A percentile compares a stretch with the other conserved stretches of the same genome.
Conservation (phyloP, 2,888 invertebrate species). For the Thymelicus lineola region DNA sequence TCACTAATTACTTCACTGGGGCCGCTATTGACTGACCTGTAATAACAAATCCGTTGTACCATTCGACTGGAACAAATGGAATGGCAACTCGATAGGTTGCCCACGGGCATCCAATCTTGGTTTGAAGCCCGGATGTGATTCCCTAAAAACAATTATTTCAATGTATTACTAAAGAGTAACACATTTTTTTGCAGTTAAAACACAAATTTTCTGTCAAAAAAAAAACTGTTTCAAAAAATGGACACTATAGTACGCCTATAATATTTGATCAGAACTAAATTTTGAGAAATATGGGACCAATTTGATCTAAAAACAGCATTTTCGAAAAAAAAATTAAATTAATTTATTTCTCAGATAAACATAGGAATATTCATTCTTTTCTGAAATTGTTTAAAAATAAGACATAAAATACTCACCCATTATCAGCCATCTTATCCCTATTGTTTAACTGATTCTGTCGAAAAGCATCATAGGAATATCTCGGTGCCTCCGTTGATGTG, state of each 20-base stretch:
- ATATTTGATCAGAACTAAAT: too few relatives aligned
- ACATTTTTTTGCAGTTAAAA: too few relatives aligned
- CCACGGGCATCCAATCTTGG: conserved; percentile 61
- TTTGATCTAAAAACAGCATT: too few relatives aligned
- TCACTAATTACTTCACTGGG: too few relatives aligned
- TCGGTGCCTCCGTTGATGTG: conserved; percentile 58
- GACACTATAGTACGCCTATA: too few relatives aligned
- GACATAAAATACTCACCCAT: conserved; percentile 38
- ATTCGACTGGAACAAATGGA: conserved; percentile 91
- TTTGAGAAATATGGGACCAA: too few relatives aligned
- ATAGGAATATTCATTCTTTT: too few relatives aligned
- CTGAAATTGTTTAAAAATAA: background rate
- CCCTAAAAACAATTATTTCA: conserved; percentile 48
- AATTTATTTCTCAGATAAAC: too few relatives aligned
- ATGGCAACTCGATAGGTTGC: conserved; percentile 85
- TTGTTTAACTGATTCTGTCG: conserved; percentile 53
- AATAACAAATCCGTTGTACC: conserved; percentile 91
- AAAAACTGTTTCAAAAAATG: too few relatives aligned
- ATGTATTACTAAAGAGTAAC: background rate
- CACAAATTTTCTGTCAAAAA: too few relatives aligned
- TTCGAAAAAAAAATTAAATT: too few relatives aligned
- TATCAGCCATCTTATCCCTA: conserved; percentile 46
- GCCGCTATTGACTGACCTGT: conserved; percentile 83
- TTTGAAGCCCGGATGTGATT: conserved; percentile 61
- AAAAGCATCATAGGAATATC: conserved; percentile 56